A percentile compares a stretch with the other conserved stretches of the same genome.
Evolutionary conservation across 2,797 vertebrate genomes (phyloP).

Genomic region (Hoplostethus atlanticus): DNA sequence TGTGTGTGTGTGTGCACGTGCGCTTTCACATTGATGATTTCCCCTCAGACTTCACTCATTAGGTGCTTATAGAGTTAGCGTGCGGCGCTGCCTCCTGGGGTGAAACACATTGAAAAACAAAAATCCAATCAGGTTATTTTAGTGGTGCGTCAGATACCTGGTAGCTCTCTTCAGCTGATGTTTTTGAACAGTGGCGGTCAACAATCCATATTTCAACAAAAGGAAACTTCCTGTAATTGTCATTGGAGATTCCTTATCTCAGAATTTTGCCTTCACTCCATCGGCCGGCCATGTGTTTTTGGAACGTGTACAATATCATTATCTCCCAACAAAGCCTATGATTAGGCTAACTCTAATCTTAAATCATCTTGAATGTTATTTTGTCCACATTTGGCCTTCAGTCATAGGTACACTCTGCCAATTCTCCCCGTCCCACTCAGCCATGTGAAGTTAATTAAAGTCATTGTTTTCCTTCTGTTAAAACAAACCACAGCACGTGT

Average conservation of each 20-base stretch:
- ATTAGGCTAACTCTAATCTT: neutral
- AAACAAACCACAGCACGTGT: constrained; percentile 29
- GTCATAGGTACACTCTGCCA: neutral
- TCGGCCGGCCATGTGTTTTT: neutral
- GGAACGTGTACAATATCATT: constrained; percentile 6
- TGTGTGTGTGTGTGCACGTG: too few relatives aligned
- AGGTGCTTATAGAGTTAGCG: neutral
- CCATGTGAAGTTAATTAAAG: constrained; percentile 48
- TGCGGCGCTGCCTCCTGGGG: constrained; percentile 15
- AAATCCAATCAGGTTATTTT: constrained; percentile 38
- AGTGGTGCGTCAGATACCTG: constrained; percentile 2
- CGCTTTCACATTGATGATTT: neutral
- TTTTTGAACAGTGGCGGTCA: constrained; percentile 3
- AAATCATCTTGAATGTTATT: neutral
- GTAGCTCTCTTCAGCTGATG: constrained; percentile 6
- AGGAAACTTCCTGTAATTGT: neutral
- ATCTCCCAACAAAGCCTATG: neutral
- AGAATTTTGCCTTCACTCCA: neutral
- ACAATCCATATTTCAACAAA: neutral
- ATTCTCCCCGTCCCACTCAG: constrained; percentile 8
- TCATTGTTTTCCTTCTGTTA: constrained; percentile 14
- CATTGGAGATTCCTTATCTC: neutral
- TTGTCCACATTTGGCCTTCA: neutral
- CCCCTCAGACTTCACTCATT: neutral
- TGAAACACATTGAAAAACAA: constrained; percentile 61